Base-by-base conservation (phyloP, 2,888 invertebrate genomes). In the Noctua janthe region DNA sequence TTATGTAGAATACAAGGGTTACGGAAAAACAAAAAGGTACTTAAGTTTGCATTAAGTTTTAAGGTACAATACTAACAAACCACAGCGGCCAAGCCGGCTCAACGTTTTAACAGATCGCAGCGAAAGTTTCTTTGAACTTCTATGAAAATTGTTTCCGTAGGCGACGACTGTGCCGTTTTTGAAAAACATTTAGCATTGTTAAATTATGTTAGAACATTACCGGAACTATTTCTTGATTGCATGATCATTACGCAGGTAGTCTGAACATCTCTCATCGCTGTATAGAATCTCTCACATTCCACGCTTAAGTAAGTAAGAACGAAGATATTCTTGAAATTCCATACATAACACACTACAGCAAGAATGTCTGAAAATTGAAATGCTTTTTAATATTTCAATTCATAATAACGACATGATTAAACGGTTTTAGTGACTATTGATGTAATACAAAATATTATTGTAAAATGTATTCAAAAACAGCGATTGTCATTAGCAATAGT, bases 221-320 rank as follows among this genome's bases (percentile, higher is more conserved):
- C 51, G 13, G 20, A 64, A 43, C 17, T 11, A 29, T 39, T 51
- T 54, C 51, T 47, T 11, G 23, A 47, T 17, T 43, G 29, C 54
- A 54, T n/a, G 2, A 78, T n/a, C 20, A 73, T 35, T 20, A 56
- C 66, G 13, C 78, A 75, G 23, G 29, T n/a, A 29, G 47, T 78
- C 35, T 75, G 51, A 35, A 78, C 78, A 35, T 74, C 78, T 20
- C 29, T 78, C 35, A 78, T 54, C 17, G 75, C 35, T 49, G 54
- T 11, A 20, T 74, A 78, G 47, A 78, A 66, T 15, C 54, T 74
- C n/a, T 78, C 78, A 23, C 75, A 74, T 29, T 78, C 66, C 13
- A 78, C 35, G 47, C 78, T 74, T 54, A 78, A 56, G 7, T 17
- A 35, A 29, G 47, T 56, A 2, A 78, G 35, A 17, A 74, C 13